These are phyloP conservation scores for Pimpla rufipes DNA, from an alignment of 2,888 invertebrate species.

Conservation along the genomic window DNA sequence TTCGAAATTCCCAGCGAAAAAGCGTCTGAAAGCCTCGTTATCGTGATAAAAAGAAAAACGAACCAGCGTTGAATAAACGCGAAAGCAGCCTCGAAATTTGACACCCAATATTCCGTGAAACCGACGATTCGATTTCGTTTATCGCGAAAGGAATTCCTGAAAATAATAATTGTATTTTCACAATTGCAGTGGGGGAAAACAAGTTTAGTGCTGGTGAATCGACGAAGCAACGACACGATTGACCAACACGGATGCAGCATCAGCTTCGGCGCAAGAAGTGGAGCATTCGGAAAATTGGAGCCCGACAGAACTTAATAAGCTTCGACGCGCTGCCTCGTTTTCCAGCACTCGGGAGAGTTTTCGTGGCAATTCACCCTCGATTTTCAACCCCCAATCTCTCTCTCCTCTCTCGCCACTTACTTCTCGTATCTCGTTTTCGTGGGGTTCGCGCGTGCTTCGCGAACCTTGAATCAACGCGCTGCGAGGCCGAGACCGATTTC, in stretches of 20 bases:
- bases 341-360: constrained; percentile 36
- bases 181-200: neutral
- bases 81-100: neutral
- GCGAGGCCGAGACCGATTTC: neutral
- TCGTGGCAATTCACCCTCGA: constrained; percentile 24
- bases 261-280: neutral
- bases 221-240: constrained; percentile 15
- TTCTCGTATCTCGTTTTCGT: neutral
- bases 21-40: too few relatives aligned
- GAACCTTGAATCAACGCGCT: constrained; percentile 36
- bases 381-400: constrained; percentile 16
- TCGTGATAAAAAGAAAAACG: neutral
- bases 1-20: too few relatives aligned
- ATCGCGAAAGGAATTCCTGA: neutral
- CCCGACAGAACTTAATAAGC: constrained; percentile 44
- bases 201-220: neutral
- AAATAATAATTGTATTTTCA: neutral
- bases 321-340: constrained; percentile 43
- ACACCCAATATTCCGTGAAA: too few relatives aligned
- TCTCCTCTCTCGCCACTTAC: neutral
- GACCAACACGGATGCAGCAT: neutral
- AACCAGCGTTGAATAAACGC: neutral
- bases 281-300: constrained; percentile 40
- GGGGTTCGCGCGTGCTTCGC: constrained; percentile 20
- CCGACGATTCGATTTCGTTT: neutral